phyloP scores from a whole-genome alignment of 2,888 invertebrate species.

The Andrena haemorrhoa region DNA sequence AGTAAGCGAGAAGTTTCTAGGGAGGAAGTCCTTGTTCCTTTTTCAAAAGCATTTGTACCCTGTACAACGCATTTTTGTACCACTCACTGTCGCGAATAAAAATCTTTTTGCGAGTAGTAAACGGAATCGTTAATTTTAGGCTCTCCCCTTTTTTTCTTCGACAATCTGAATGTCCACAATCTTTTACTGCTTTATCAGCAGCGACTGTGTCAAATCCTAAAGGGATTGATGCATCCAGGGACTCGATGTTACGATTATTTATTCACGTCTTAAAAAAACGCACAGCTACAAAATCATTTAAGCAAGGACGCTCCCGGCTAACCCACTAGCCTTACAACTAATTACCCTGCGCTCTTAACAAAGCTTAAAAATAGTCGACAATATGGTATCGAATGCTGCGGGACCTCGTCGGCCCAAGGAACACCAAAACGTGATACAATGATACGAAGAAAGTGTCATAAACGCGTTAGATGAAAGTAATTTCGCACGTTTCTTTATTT shows the following conservation, averaged over 20 bases:
- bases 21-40: slow-evolving; percentile 36
- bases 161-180: too few species aligned
- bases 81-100: slow-evolving; percentile 60
- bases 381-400: background rate
- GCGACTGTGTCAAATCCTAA: background rate
- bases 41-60: slow-evolving; percentile 38
- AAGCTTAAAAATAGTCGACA: slow-evolving; percentile 28
- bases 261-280: slow-evolving; percentile 59
- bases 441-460: background rate
- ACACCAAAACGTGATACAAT: background rate
- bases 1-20: background rate
- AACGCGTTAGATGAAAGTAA: background rate
- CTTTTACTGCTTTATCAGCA: too few species aligned
- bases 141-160: background rate
- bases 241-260: slow-evolving; percentile 46
- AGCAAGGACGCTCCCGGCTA: slow-evolving; percentile 44
- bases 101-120: slow-evolving; percentile 35
- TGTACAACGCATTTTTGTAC: slow-evolving; percentile 55
- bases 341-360: slow-evolving; percentile 30
- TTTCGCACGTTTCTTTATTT: too few species aligned
- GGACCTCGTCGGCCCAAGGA: background rate
- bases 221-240: background rate
- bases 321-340: slow-evolving; percentile 34
- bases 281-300: slow-evolving; percentile 51
- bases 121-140: background rate